Percentiles rank a stretch among this genome's conserved stretches.
phyloP scores from a whole-genome alignment of 2,113 vertebrate genomes.

The Euleptes europaea region DNA sequence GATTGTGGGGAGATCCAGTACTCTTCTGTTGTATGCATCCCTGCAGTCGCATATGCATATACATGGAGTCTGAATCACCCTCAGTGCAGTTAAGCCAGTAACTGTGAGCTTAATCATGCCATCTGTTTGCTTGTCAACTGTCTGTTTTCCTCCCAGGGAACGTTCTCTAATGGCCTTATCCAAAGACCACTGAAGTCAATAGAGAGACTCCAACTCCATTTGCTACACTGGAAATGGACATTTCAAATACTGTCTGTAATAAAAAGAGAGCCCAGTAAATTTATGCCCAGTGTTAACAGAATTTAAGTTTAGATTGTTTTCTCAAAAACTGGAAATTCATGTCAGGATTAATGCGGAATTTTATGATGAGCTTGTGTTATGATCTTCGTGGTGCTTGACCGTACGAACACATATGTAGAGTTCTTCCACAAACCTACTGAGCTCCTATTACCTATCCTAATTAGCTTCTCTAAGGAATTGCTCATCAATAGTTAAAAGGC shows the following conservation, averaged over 20 bases:
- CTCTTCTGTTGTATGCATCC: not conserved
- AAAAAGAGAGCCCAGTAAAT: not conserved
- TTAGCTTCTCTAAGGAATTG: not conserved
- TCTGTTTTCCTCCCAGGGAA: slow-evolving; percentile 19
- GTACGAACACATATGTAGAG: not conserved
- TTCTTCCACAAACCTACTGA: not conserved
- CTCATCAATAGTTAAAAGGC: slow-evolving; percentile 13
- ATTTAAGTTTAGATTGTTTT: not conserved
- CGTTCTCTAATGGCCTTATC: slow-evolving; percentile 8
- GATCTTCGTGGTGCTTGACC: not conserved
- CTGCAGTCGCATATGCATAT: not conserved
- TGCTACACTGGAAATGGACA: not conserved
- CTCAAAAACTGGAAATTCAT: not conserved
- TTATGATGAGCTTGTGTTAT: not conserved
- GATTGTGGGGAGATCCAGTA: not conserved
- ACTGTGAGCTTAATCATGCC: slow-evolving; percentile 7
- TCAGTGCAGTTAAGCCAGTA: not conserved
- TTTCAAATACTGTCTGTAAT: not conserved
- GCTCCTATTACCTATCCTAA: not conserved
- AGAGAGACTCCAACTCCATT: not conserved
- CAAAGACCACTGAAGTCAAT: slow-evolving; percentile 13
- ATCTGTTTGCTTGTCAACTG: slow-evolving; percentile 41
- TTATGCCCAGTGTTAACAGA: not conserved
- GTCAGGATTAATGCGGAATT: not conserved
- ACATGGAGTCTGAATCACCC: not conserved